Evolutionary conservation across 2,797 vertebrate genomes (phyloP).

Genomic region (Xerus rutilus): DNA sequence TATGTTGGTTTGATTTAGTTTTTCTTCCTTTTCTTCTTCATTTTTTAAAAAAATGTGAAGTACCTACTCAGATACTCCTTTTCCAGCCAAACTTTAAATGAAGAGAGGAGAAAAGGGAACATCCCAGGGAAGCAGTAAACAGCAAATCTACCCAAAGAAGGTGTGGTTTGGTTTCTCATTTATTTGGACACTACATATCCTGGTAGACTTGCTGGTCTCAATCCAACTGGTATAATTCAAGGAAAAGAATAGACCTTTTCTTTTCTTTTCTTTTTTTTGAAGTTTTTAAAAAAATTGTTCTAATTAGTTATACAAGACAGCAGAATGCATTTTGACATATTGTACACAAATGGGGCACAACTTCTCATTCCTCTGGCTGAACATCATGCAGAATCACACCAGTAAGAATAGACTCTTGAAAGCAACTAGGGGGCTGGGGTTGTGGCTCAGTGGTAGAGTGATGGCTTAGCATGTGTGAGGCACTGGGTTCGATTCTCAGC

Average conservation of each 20-base stretch:
- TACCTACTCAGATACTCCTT: not conserved
- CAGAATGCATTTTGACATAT: too few relatives aligned
- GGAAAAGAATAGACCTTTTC: not conserved
- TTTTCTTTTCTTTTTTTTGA: too few relatives aligned
- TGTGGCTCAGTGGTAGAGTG: too few relatives aligned
- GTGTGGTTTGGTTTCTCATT: conserved; percentile 34
- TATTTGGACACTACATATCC: not conserved
- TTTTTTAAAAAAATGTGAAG: not conserved
- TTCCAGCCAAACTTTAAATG: not conserved
- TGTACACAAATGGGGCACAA: too few relatives aligned
- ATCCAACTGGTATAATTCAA: not conserved
- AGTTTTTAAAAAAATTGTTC: too few relatives aligned
- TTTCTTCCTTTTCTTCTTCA: not conserved
- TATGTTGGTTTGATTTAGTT: conserved; percentile 5
- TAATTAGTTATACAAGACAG: too few relatives aligned
- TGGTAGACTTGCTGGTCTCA: conserved; percentile 20
- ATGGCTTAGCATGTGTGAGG: too few relatives aligned
- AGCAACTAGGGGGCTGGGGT: not conserved
- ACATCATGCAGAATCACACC: too few relatives aligned
- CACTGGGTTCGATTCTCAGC: too few relatives aligned
- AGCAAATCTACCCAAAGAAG: conserved; percentile 1
- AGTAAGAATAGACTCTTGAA: not conserved
- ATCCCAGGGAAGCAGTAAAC: not conserved
- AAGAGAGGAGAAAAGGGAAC: conserved; percentile 27
- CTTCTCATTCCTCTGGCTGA: too few relatives aligned